A percentile compares a stretch with the other conserved stretches of the same genome.
phyloP scores from a whole-genome alignment of 2,113 vertebrate genomes.

The Lampris incognitus region DNA sequence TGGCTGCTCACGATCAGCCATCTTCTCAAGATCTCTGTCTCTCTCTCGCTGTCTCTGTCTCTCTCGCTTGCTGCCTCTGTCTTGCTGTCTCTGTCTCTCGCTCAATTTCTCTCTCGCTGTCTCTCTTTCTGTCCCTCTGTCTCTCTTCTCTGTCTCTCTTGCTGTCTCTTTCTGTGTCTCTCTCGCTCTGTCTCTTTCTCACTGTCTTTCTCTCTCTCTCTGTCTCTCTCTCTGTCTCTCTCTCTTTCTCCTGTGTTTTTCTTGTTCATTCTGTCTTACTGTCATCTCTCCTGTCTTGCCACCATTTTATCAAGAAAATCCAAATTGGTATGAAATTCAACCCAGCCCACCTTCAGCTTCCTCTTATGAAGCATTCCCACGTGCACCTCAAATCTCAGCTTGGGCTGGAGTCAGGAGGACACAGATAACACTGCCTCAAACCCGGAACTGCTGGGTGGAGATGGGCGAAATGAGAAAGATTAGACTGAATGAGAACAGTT shows the following conservation, averaged over 20 bases:
- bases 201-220: neutral
- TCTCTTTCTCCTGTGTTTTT: neutral
- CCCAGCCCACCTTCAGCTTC: neutral
- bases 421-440: too few relatives aligned
- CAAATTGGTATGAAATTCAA: neutral
- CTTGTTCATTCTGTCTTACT: neutral
- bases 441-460: too few relatives aligned
- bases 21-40: too few relatives aligned
- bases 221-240: too few relatives aligned
- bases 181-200: neutral
- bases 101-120: neutral
- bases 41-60: too few relatives aligned
- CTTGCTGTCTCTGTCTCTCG: neutral
- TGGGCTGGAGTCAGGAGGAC: too few relatives aligned
- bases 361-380: neutral
- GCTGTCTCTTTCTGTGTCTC: neutral
- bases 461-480: too few relatives aligned
- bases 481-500: too few relatives aligned
- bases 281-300: neutral
- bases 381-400: constrained; percentile 16
- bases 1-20: too few relatives aligned
- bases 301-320: neutral
- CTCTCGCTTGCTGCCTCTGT: too few relatives aligned
- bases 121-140: neutral
- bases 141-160: neutral